Conservation (phyloP, 2,797 vertebrate genomes). For the Sebastes steindachneri region DNA sequence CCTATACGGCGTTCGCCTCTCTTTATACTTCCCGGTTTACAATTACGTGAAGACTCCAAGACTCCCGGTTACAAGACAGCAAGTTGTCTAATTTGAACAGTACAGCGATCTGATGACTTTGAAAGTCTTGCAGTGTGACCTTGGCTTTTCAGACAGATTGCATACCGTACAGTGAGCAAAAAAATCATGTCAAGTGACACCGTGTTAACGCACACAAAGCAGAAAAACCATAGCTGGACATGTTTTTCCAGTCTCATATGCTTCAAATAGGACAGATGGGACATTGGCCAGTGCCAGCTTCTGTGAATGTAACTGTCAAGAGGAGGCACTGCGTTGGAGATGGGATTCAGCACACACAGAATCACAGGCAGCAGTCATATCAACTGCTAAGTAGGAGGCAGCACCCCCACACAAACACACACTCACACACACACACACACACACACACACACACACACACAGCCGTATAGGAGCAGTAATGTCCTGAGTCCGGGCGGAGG, state of each 20-base stretch:
- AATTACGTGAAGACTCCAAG: too few species aligned
- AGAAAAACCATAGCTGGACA: not conserved
- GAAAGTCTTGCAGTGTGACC: not conserved
- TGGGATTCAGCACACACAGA: constrained; percentile 4
- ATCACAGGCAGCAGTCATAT: constrained; percentile 14
- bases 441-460: not conserved
- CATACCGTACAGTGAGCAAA: not conserved
- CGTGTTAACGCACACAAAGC: not conserved
- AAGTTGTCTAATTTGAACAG: not conserved
- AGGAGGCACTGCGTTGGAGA: constrained; percentile 1
- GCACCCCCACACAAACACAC: constrained; percentile 2
- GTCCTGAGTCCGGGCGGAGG: not conserved
- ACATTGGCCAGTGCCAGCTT: constrained; percentile 27
- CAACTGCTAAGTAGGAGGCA: constrained; percentile 25
- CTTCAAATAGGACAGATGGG: constrained; percentile 35
- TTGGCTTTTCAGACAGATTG: not conserved
- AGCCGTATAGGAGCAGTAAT: not conserved
- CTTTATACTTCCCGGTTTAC: too few species aligned
- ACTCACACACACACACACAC: too few species aligned
- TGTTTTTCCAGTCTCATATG: constrained; percentile 9
- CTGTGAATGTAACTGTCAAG: constrained; percentile 31
- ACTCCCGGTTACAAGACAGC: not conserved
- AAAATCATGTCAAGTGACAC: not conserved
- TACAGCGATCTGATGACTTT: not conserved
- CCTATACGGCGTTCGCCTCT: too few species aligned